Percentiles rank a stretch among this genome's conserved stretches.
Conservation (phyloP, 2,888 invertebrate genomes). For the Pachymerium ferrugineum region DNA sequence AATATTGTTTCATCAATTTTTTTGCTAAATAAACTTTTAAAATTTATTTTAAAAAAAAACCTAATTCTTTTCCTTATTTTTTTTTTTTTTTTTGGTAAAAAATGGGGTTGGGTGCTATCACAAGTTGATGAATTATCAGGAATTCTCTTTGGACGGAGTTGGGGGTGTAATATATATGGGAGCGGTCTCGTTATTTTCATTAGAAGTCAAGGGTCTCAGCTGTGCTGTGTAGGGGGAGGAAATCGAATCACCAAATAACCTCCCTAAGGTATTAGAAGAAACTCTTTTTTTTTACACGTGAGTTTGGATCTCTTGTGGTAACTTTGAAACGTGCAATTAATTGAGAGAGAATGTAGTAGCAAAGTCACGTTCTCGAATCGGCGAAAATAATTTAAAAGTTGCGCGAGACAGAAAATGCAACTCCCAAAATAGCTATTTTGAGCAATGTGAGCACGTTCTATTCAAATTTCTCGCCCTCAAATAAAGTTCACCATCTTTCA, state of each 20-base stretch:
- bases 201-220: neutral
- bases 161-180: too few species aligned
- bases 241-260: neutral
- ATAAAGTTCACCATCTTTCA: too few species aligned
- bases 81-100: too few species aligned
- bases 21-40: too few species aligned
- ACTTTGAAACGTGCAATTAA: neutral
- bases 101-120: too few species aligned
- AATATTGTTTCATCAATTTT: too few species aligned
- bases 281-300: neutral
- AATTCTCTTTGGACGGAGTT: neutral
- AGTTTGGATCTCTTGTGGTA: neutral
- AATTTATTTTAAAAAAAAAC: too few species aligned
- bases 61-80: too few species aligned
- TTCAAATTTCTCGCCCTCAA: too few species aligned
- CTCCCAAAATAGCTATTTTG: neutral
- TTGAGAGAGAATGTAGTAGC: neutral
- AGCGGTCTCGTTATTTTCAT: neutral
- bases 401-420: neutral
- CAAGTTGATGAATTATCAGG: neutral
- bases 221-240: neutral
- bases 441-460: neutral
- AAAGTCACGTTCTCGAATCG: neutral
- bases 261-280: neutral
- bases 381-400: neutral